Evolutionary conservation across 2,113 vertebrate genomes (phyloP).

Genomic region (Noturus placidus): DNA sequence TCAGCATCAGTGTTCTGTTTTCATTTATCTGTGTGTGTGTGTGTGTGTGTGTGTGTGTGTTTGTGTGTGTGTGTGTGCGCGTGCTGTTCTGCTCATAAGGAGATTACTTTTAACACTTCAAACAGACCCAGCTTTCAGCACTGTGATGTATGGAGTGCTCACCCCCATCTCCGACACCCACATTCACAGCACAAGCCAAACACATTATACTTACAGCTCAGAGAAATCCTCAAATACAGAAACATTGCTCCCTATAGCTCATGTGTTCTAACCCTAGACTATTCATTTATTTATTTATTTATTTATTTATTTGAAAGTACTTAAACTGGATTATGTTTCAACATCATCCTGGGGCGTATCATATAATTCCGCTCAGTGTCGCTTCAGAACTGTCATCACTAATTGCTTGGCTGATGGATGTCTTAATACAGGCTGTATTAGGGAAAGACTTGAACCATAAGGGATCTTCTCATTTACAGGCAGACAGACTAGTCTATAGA

Average conservation of each 20-base stretch:
- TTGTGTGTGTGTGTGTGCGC: neutral
- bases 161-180: conserved; percentile 29
- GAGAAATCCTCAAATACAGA: conserved; percentile 27
- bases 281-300: too few species aligned
- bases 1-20: neutral
- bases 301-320: neutral
- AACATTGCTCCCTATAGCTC: conserved; percentile 14
- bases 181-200: conserved; percentile 29
- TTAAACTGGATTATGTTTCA: conserved; percentile 32
- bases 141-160: conserved; percentile 34
- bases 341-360: conserved; percentile 21
- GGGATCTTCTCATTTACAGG: conserved; percentile 22
- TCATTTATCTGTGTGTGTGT: conserved; percentile 1
- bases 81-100: conserved; percentile 35
- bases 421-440: conserved; percentile 36
- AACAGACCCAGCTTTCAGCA: conserved; percentile 43
- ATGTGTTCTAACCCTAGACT: conserved; percentile 23
- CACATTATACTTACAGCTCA: conserved; percentile 20
- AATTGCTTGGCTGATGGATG: conserved; percentile 37
- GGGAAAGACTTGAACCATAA: conserved; percentile 19
- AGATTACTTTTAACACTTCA: conserved; percentile 51
- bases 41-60: conserved; percentile 3
- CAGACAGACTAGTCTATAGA: conserved; percentile 25
- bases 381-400: conserved; percentile 31
- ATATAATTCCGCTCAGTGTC: conserved; percentile 25